Evolutionary conservation across 2,797 vertebrate species (phyloP).

Genomic region (Arctocebus calabarensis): DNA sequence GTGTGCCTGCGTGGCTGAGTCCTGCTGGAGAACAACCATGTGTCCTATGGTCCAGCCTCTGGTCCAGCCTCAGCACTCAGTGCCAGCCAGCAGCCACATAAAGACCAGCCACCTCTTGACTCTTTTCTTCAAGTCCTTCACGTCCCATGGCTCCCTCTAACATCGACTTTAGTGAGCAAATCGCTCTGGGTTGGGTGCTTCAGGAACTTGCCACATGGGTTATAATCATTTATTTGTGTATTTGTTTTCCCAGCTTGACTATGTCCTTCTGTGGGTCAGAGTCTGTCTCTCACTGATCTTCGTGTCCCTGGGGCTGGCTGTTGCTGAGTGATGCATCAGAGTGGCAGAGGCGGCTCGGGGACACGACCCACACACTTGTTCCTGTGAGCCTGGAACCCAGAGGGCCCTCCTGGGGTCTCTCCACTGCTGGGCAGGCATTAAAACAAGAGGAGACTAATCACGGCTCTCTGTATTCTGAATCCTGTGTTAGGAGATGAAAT

Average conservation of each 20-base stretch:
- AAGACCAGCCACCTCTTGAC: neutral
- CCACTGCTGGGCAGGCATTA: neutral
- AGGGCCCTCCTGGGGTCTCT: neutral
- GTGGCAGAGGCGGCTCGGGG: neutral
- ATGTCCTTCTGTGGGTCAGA: neutral
- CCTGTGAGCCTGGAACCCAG: neutral
- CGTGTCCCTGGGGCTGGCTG: neutral
- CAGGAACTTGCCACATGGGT: neutral
- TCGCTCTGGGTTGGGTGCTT: neutral
- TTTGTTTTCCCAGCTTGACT: neutral
- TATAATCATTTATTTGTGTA: neutral
- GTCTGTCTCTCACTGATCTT: neutral
- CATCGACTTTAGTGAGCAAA: neutral
- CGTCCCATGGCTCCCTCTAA: neutral
- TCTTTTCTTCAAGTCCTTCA: neutral
- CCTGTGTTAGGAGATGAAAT: neutral
- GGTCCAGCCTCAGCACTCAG: neutral
- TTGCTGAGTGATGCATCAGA: neutral
- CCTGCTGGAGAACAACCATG: neutral
- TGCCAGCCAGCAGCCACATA: neutral
- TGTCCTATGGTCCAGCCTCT: neutral
- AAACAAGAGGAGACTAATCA: neutral
- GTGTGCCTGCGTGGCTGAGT: neutral
- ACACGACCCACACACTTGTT: neutral
- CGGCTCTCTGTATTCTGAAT: neutral